Base-by-base conservation (phyloP, 2,113 vertebrate genomes). In the Struthio camelus region DNA sequence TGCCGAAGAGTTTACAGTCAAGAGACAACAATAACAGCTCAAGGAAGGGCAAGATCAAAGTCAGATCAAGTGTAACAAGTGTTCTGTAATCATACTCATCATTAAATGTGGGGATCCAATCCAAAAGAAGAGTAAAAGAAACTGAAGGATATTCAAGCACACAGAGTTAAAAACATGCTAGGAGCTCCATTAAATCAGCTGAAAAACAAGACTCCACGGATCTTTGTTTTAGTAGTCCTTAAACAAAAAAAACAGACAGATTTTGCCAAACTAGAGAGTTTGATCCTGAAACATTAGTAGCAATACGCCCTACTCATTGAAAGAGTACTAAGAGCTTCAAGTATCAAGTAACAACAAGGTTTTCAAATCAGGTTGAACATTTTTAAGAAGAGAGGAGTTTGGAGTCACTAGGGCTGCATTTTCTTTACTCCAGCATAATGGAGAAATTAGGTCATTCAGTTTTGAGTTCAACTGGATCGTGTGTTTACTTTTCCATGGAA, bases 61-160 rank as follows among this genome's bases (percentile, higher is more conserved):
- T 25, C 27, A 65, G 32, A 51, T 42, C 28, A 94, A 87, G 28
- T 36, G 40, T 32, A 67, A 30, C 19, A 38, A 0, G 0, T 36
- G 0, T 40, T 72, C 19, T 83, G 23, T 25, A 71, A 40, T 50
- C 56, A 58, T 4, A 53, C 11, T 70, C 10, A 30, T 70, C 78
- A 19, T 44, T 82, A 72, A 64, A 67, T n/a, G 27, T 30, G 56
- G 51, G 22, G 5, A 91, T 14, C 61, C 53, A 42, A 85, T 62
- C 34, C n/a, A 81, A 75, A 85, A 40, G 18, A 85, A 69, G 4
- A 8, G 66, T 40, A 38, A 76, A 90, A 81, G n/a, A 64, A 15
- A 78, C 0, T 53, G 28, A 77, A 75, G 30, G 27, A 69, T 28
- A 76, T 14, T 64, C 46, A 71, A 0, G 2, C 1, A 10, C 9